Percentiles rank a stretch among this genome's conserved stretches.
Evolutionary conservation across 2,888 invertebrate species (phyloP).

Genomic region (Pecten maximus): DNA sequence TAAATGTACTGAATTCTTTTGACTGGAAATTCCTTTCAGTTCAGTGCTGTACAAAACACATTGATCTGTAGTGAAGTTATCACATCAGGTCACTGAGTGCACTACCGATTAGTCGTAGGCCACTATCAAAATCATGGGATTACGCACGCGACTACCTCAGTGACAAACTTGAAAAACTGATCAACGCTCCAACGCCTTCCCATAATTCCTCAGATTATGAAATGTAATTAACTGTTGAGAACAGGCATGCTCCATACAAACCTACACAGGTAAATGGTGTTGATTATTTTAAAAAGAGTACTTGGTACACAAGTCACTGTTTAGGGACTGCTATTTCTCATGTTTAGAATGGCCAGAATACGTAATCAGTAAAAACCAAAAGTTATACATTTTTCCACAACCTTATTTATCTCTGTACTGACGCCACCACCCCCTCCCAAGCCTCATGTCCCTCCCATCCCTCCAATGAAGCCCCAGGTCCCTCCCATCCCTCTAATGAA

Average conservation of each 20-base stretch:
- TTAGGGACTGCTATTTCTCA: no score
- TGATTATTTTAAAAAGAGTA: background rate
- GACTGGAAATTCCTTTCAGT: background rate
- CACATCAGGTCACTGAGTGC: background rate
- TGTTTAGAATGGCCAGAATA: no score
- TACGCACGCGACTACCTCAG: constrained; percentile 31
- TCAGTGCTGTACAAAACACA: background rate
- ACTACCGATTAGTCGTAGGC: background rate
- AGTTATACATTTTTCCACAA: background rate
- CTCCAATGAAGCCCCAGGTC: no score
- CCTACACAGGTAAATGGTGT: background rate
- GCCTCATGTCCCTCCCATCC: no score
- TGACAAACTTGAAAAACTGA: background rate
- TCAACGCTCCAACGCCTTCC: constrained; percentile 26
- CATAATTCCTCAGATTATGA: background rate
- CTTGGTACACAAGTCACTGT: background rate
- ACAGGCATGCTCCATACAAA: background rate
- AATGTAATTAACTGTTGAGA: background rate
- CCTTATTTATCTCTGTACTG: no score
- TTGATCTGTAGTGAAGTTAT: background rate
- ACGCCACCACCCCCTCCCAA: no score
- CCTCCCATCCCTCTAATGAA: no score
- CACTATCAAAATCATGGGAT: background rate
- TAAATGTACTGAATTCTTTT: background rate
- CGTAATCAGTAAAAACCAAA: background rate